Conservation (phyloP, 2,888 invertebrate genomes). For the Macrophya annulata region DNA sequence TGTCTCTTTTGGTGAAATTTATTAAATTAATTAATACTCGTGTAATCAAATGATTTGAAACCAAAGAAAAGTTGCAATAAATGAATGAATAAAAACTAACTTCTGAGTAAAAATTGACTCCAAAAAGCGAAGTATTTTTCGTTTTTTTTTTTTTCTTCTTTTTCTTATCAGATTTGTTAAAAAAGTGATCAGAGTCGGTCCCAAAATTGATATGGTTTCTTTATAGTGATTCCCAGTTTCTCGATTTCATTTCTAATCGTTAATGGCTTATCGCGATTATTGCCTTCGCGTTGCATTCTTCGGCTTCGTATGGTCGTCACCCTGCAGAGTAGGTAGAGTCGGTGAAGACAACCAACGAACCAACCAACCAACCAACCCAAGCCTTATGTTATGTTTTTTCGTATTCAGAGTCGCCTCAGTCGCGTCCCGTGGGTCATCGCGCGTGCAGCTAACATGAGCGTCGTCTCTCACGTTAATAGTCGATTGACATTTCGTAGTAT, state of each 20-base stretch:
- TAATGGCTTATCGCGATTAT: background rate
- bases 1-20: background rate
- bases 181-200: background rate
- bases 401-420: slow-evolving; percentile 51
- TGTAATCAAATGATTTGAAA: background rate
- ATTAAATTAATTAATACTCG: background rate
- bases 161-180: background rate
- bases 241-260: background rate
- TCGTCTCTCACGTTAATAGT: slow-evolving; percentile 22
- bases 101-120: background rate
- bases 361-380: background rate
- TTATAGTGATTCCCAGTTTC: background rate
- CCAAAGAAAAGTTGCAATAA: background rate
- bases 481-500: slow-evolving; percentile 31
- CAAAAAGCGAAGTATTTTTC: background rate
- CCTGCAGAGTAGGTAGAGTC: background rate
- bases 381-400: slow-evolving; percentile 40
- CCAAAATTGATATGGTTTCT: background rate
- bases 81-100: background rate
- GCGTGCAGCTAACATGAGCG: slow-evolving; percentile 51
- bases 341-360: background rate
- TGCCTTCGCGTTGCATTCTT: background rate
- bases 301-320: slow-evolving; percentile 13
- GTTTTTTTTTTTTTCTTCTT: background rate
- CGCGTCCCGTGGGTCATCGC: slow-evolving; percentile 54